These are phyloP conservation scores for Homalodisca vitripennis DNA, from an alignment of 1,140 invertebrate species.

Conservation along the genomic window DNA sequence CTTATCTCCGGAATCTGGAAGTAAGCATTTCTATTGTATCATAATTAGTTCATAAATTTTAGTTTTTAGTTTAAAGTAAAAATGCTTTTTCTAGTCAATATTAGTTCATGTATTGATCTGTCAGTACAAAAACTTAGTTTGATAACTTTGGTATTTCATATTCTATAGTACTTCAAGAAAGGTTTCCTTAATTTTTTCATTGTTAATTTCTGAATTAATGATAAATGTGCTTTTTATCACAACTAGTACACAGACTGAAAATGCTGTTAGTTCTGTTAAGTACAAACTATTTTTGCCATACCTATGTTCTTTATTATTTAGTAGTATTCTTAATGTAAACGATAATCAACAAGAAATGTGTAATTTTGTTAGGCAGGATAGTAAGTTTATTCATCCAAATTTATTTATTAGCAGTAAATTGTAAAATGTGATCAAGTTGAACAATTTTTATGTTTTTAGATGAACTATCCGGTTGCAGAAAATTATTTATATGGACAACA, in stretches of 20 bases:
- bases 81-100: not conserved
- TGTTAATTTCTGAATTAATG: too few species aligned
- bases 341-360: not conserved
- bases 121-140: not conserved
- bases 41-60: not conserved
- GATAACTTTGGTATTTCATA: not conserved
- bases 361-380: not conserved
- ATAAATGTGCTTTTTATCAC: too few species aligned
- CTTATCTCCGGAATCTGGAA: conserved; percentile 73
- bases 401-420: too few species aligned
- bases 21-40: conserved; percentile 39
- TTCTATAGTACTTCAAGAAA: not conserved
- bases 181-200: too few species aligned
- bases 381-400: not conserved
- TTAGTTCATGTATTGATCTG: not conserved
- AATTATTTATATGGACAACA: conserved; percentile 64
- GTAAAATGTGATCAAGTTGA: not conserved
- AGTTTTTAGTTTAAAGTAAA: not conserved
- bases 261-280: not conserved
- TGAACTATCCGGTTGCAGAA: conserved; percentile 57
- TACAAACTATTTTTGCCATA: not conserved
- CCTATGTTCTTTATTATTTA: not conserved
- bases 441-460: conserved; percentile 40
- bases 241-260: too few species aligned
- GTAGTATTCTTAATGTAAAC: not conserved